Conservation (phyloP, 2,888 invertebrate species). For the Dorcus parallelipipedus region DNA sequence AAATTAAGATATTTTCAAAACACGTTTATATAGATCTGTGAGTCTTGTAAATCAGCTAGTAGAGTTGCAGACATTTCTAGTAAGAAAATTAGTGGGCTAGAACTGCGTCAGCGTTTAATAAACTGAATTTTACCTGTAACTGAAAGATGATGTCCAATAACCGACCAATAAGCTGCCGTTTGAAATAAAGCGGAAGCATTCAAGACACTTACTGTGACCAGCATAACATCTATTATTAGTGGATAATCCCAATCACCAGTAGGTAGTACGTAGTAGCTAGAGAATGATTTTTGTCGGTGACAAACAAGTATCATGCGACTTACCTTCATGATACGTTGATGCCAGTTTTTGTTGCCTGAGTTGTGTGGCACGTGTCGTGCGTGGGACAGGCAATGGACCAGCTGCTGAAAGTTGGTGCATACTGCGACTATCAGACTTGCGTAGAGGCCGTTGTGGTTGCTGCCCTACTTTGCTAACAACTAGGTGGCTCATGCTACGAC, state of each 20-base stretch:
- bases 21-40: no score
- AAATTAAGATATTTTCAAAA: no score
- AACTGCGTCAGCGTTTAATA: neutral
- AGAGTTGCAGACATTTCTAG: neutral
- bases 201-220: constrained; percentile 3
- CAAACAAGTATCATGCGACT: constrained; percentile 9
- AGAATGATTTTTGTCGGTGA: neutral
- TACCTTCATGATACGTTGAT: constrained; percentile 30
- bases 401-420: constrained; percentile 46
- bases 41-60: no score
- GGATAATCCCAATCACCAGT: neutral
- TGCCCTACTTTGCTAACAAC: constrained; percentile 51
- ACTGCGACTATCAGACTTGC: constrained; percentile 47
- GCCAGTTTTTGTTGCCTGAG: constrained; percentile 47
- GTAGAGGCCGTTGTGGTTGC: constrained; percentile 44
- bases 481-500: constrained; percentile 72
- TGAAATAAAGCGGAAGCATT: constrained; percentile 10
- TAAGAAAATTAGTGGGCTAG: neutral
- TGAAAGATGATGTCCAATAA: constrained; percentile 10
- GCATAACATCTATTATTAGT: constrained; percentile 1
- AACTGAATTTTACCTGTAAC: constrained; percentile 9
- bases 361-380: constrained; percentile 46
- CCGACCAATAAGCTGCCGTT: constrained; percentile 6
- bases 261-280: constrained; percentile 7
- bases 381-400: constrained; percentile 41